phyloP scores from a whole-genome alignment of 2,797 vertebrate species.

The Tamandua tetradactyla region DNA sequence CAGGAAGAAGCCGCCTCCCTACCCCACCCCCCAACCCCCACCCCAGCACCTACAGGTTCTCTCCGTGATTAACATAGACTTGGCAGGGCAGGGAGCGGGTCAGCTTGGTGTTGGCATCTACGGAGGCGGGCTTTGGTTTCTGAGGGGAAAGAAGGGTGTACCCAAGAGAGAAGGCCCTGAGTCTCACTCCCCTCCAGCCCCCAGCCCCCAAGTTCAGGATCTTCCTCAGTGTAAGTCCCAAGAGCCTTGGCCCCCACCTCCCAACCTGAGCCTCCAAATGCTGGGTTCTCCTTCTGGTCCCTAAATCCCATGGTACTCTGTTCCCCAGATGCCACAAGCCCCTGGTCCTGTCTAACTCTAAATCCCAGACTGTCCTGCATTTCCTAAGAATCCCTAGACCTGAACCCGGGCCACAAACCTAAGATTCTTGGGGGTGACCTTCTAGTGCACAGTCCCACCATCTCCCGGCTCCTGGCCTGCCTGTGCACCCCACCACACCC shows the following conservation, averaged over 20 bases:
- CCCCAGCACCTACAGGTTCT: constrained; percentile 92
- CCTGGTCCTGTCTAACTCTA: fast-evolving
- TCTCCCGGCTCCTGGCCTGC: fast-evolving
- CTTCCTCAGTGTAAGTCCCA: background rate
- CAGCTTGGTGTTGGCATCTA: constrained; percentile 93
- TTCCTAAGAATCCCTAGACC: background rate
- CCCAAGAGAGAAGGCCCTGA: fast-evolving
- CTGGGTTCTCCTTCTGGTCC: background rate
- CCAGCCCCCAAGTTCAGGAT: background rate
- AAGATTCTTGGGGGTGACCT: background rate
- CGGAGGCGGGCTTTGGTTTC: constrained; percentile 94
- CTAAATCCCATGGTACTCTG: background rate
- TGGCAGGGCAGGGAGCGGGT: constrained; percentile 95
- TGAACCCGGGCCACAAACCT: background rate
- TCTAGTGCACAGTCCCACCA: background rate
- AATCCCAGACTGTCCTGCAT: background rate
- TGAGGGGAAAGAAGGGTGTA: constrained; percentile 57
- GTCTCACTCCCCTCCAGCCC: fast-evolving
- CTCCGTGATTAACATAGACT: constrained; percentile 95
- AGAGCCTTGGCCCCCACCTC: background rate
- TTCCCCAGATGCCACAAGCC: background rate
- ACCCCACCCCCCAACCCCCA: fast-evolving
- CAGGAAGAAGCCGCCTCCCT: fast-evolving
- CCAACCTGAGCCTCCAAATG: background rate
- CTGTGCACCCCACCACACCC: fast-evolving